phyloP scores from a whole-genome alignment of 2,797 vertebrate genomes.

The Oceanodroma leucorhoa region DNA sequence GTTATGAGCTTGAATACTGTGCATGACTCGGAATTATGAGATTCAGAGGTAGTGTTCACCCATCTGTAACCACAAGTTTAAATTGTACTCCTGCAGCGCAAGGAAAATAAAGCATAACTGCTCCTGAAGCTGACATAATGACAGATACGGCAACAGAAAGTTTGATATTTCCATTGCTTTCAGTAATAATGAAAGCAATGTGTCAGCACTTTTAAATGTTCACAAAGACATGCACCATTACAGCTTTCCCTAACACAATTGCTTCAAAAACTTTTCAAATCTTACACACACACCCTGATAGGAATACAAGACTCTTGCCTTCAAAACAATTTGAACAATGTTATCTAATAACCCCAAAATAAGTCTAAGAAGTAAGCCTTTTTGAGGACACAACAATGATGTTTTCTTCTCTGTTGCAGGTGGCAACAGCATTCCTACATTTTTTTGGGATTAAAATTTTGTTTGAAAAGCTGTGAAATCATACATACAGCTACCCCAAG shows the following conservation, averaged over 20 bases:
- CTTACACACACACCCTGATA: neutral
- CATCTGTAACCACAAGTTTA: neutral
- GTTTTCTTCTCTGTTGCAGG: neutral
- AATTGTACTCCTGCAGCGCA: neutral
- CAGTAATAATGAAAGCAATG: neutral
- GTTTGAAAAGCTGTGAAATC: neutral
- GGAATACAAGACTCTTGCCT: neutral
- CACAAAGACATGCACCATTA: neutral
- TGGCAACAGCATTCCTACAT: neutral
- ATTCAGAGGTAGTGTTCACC: neutral
- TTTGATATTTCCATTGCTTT: constrained; percentile 8
- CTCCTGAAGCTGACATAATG: neutral
- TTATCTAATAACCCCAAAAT: neutral
- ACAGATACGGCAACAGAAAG: neutral
- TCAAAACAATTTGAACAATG: neutral
- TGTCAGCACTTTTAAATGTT: neutral
- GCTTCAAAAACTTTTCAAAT: neutral
- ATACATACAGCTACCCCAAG: neutral
- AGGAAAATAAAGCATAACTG: neutral
- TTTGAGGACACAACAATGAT: neutral
- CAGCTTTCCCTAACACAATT: neutral
- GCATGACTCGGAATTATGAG: neutral
- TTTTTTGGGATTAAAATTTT: neutral
- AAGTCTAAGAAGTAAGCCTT: neutral
- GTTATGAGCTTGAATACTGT: neutral